Percentiles rank a stretch among this genome's conserved stretches.
These are phyloP conservation scores for Callitettix versicolor DNA, from an alignment of 1,140 invertebrate species.

Conservation along the genomic window DNA sequence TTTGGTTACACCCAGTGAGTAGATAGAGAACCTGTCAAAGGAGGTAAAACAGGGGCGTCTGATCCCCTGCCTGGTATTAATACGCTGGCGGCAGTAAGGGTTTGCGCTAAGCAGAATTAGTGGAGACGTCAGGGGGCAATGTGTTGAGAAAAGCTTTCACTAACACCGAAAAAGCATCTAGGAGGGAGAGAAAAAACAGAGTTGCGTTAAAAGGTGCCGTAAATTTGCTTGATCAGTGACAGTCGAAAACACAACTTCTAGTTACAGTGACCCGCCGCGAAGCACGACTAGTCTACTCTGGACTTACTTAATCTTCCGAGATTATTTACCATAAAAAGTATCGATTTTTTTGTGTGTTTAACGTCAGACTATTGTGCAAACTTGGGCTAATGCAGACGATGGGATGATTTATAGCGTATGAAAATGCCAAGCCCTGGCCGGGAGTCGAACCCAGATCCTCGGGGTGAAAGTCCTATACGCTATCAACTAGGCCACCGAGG, in stretches of 20 bases:
- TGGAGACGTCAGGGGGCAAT: background rate
- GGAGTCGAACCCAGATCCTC: too few relatives aligned
- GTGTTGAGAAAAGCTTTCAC: constrained; percentile 8
- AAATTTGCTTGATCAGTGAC: constrained; percentile 3
- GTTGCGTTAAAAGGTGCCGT: constrained; percentile 6
- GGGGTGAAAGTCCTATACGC: too few relatives aligned
- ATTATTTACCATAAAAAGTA: too few relatives aligned
- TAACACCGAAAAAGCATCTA: constrained; percentile 7
- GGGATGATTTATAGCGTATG: too few relatives aligned
- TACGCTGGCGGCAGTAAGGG: constrained; percentile 1
- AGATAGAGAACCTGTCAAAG: background rate
- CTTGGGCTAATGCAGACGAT: too few relatives aligned
- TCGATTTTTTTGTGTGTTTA: too few relatives aligned
- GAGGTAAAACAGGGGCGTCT: background rate
- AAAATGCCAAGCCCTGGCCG: too few relatives aligned
- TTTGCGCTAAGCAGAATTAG: constrained; percentile 6
- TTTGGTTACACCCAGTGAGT: background rate
- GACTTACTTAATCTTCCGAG: too few relatives aligned
- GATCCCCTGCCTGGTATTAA: background rate
- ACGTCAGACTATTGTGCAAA: too few relatives aligned
- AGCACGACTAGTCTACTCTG: too few relatives aligned
- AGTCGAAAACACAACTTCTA: constrained; percentile 2
- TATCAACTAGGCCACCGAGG: too few relatives aligned
- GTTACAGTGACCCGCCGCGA: background rate
- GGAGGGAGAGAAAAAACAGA: constrained; percentile 1